A percentile compares a stretch with the other conserved stretches of the same genome.
These are phyloP conservation scores for Glaucidium brasilianum DNA, from an alignment of 2,113 vertebrate species.

Conservation along the genomic window DNA sequence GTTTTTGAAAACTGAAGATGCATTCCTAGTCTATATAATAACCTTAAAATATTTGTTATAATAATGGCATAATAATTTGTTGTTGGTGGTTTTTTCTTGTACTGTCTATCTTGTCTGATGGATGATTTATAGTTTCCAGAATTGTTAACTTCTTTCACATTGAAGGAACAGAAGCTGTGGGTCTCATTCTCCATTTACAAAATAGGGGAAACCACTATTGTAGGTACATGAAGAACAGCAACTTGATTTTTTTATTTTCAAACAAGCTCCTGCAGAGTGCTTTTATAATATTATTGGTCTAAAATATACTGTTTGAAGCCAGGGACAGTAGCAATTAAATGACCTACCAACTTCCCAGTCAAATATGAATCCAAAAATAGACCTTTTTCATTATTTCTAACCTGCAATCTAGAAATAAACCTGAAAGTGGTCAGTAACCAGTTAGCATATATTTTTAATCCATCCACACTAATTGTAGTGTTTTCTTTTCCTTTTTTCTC, in stretches of 20 bases:
- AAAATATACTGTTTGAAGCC: neutral
- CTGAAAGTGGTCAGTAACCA: neutral
- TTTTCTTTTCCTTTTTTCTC: neutral
- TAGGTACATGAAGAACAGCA: neutral
- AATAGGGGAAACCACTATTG: neutral
- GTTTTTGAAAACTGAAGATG: neutral
- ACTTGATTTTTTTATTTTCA: neutral
- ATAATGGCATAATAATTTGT: neutral
- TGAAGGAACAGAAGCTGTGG: neutral
- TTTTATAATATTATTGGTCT: neutral
- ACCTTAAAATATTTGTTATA: neutral
- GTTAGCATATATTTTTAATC: neutral
- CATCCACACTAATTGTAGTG: neutral
- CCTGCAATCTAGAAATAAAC: neutral
- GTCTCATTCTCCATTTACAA: neutral
- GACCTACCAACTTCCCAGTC: neutral
- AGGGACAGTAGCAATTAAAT: neutral
- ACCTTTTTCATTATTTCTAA: neutral
- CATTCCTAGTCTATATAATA: neutral
- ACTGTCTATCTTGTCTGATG: neutral
- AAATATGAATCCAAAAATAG: neutral
- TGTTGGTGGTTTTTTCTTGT: neutral
- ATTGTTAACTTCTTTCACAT: neutral
- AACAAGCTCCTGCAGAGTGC: neutral
- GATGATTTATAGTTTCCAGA: neutral